Base-by-base conservation (phyloP, 1,140 invertebrate species). In the Aethina tumida region DNA sequence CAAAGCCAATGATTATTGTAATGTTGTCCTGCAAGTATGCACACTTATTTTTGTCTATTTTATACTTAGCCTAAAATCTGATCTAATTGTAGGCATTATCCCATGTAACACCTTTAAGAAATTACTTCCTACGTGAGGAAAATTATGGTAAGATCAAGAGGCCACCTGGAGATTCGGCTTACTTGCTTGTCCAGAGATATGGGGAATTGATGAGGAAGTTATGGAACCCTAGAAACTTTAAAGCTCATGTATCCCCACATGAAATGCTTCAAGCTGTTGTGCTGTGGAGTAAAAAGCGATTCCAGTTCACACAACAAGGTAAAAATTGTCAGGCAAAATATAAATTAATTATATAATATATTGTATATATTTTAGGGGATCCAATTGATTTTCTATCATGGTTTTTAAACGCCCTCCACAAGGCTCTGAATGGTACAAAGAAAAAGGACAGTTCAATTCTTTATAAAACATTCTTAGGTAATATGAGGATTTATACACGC, bases 201-300 rank as follows among this genome's bases (percentile, higher is more conserved):
- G 97, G 96, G 2, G 97, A 99, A 64, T 67, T 99, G 5, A 79
- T 99, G 63, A 65, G 97, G 3, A 99, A 99, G 65, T 68, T 99
- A 46, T 99, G 97, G 97, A 99, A 99, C 67, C 94, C 95, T 0
- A 68, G 92, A 38, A 98, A 98, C 60, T 99, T 99, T 58, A 99
- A 99, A 69, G 89, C 95, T 3, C 97, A 99, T 60, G 97, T 99
- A 1, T 97, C 93, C 33, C 97, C 97, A 0, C 97, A 99, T 65
- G 97, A 99, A 72, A 99, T 99, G 96, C 66, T 99, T 8, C 97
- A 99, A 66, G 92, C 97, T 19, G 94, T 99, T 18, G 96, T 99
- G 1, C 66, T 98, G 5, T 98, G 93, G 82, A 97, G 92, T 53
- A 90, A 93, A 61, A 99, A 99, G 58, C 79, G 81, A 50, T 99